Evolutionary conservation across 2,113 vertebrate genomes (phyloP).

Genomic region (Lasiurus borealis): DNA sequence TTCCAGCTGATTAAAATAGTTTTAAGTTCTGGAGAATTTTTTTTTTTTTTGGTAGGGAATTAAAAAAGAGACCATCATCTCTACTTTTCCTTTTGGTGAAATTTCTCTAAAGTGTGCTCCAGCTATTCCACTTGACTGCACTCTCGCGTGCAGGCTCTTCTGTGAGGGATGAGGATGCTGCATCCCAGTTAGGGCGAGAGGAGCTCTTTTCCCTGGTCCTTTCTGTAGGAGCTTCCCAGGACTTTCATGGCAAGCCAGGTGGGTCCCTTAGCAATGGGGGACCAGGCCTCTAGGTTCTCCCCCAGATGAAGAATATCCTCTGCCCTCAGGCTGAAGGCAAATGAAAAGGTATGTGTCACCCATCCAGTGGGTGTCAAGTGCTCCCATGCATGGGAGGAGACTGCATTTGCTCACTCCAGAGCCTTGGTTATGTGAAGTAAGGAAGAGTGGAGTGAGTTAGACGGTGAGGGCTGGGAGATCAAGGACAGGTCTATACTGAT

Average conservation of each 20-base stretch:
- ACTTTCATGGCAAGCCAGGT: slow-evolving; percentile 18
- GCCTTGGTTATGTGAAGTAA: background rate
- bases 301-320: background rate
- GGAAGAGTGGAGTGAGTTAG: background rate
- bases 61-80: slow-evolving; percentile 89
- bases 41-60: slow-evolving; percentile 80
- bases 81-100: slow-evolving; percentile 95
- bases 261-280: background rate
- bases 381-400: background rate
- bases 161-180: slow-evolving; percentile 77
- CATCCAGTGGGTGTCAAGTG: background rate
- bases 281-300: slow-evolving; percentile 10
- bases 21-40: slow-evolving; percentile 97
- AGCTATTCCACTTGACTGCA: slow-evolving; percentile 88
- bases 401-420: background rate
- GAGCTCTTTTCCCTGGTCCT: slow-evolving; percentile 15
- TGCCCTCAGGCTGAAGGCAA: background rate
- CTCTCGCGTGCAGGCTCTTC: slow-evolving; percentile 65
- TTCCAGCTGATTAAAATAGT: slow-evolving; percentile 99
- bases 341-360: background rate
- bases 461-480: background rate
- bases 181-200: slow-evolving; percentile 72
- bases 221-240: slow-evolving; percentile 52
- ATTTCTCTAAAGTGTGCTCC: slow-evolving; percentile 93
- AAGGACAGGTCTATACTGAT: background rate